Evolutionary conservation across 2,113 vertebrate species (phyloP), one percentile per base, ranked within the genome.

Genomic region (Tretioscincus oriximinensis): DNA sequence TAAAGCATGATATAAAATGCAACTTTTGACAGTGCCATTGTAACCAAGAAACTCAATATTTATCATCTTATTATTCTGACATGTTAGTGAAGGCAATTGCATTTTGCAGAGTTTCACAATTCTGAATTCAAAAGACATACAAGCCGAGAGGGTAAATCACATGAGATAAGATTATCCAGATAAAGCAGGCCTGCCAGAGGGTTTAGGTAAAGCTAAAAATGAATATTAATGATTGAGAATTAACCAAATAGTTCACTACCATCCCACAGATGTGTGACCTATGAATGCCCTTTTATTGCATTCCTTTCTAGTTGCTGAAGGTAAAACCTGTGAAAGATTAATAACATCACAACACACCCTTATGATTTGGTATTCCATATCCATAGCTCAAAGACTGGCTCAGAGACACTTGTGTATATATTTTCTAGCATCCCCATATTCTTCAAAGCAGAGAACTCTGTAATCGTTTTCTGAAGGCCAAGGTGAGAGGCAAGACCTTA

Each of bases 61-160:
- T 85, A 85, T 78, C 72, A 82, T 71, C 78, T 79, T 78, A 69
- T 66, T 63, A 21, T 47, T 65, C 0, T 84, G 67, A 60, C 78
- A n/a, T 65, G 77, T 71, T 28, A 69, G 21, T 77, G 54, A 54
- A 87, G 35, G 4, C 64, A 61, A n/a, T 10, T 61, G 85, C 0
- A 0, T 75, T 63, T 67, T 41, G 58, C 65, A 18, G 58, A 63
- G 12, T 81, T 73, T 18, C 85, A 78, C 60, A 12, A 24, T 64
- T 82, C 58, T 75, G 77, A 77, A 86, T 64, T 80, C 64, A 86
- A 85, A 89, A 69, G 41, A 26, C 5, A n/a, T 26, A 78, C 85
- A 84, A 54, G 54, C 66, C 41, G 11, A 41, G 72, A 80, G 70
- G 54, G 54, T 81, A 9, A 86, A 20, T 41, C 83, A 64, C 29